Conservation (phyloP, 2,797 vertebrate species). For the Enteromius radiatus region DNA sequence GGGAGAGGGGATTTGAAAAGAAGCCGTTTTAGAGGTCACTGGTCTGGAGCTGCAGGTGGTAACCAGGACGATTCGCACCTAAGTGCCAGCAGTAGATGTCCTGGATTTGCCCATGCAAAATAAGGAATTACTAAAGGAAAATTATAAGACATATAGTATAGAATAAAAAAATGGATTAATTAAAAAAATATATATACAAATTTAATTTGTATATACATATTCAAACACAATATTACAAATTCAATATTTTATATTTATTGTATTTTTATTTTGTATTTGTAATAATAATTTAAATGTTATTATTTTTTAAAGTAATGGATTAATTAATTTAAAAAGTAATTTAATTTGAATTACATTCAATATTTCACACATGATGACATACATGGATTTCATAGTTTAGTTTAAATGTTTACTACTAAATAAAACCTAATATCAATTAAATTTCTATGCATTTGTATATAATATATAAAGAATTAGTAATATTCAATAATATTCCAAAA, state of each 20-base stretch:
- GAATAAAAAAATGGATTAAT: too few relatives aligned
- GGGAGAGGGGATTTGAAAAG: conserved; percentile 23
- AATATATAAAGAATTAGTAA: background rate
- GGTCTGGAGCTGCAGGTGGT: conserved; percentile 51
- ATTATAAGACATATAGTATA: background rate
- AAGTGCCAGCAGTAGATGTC: background rate
- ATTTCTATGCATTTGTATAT: background rate
- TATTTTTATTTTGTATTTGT: background rate
- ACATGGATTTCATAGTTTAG: background rate
- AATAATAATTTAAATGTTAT: background rate
- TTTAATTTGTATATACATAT: too few relatives aligned
- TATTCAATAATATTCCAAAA: background rate
- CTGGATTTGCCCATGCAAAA: background rate
- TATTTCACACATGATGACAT: background rate
- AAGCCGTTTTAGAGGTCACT: conserved; percentile 66
- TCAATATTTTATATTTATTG: background rate
- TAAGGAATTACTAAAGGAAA: background rate
- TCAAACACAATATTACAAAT: too few relatives aligned
- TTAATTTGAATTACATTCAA: background rate
- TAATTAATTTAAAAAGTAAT: background rate
- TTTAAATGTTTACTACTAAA: background rate
- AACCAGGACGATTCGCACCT: conserved; percentile 2
- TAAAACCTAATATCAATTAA: background rate
- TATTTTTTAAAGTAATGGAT: too few relatives aligned
- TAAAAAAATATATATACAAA: too few relatives aligned